phyloP scores from a whole-genome alignment of 2,888 invertebrate species.

The Prosopocoilus inquinatus region DNA sequence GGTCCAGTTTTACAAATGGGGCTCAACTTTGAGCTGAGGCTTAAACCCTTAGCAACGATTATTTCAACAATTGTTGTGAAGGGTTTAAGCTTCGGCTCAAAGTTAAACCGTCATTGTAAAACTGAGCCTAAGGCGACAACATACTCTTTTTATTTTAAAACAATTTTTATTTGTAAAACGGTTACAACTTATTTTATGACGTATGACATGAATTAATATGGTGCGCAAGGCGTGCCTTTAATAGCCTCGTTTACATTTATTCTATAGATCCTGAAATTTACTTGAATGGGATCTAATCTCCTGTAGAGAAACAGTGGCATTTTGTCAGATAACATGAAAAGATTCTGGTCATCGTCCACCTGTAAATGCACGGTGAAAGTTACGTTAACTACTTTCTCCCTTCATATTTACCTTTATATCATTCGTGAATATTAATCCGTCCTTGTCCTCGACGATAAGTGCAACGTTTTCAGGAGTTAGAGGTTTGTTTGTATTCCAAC shows the following conservation, averaged over 20 bases:
- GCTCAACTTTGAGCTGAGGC: too few relatives aligned
- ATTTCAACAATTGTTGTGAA: too few relatives aligned
- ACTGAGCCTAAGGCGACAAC: too few relatives aligned
- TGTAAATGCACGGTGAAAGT: neutral
- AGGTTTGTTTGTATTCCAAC: constrained; percentile 73
- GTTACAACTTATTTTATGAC: neutral
- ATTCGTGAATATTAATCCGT: constrained; percentile 71
- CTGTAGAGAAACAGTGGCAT: constrained; percentile 71
- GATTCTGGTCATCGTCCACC: constrained; percentile 52
- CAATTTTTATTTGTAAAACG: constrained; percentile 3
- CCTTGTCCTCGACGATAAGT: constrained; percentile 66
- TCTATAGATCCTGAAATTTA: constrained; percentile 62
- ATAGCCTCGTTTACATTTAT: constrained; percentile 49
- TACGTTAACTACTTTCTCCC: neutral
- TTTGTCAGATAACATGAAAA: constrained; percentile 77
- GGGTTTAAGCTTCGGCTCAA: too few relatives aligned
- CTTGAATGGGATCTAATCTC: constrained; percentile 62
- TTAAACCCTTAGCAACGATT: too few relatives aligned
- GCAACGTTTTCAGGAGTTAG: constrained; percentile 66
- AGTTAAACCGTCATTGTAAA: too few relatives aligned
- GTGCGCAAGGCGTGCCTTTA: constrained; percentile 47
- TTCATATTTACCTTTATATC: constrained; percentile 62
- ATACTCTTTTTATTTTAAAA: too few relatives aligned
- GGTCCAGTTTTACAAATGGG: too few relatives aligned
- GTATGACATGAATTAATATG: constrained; percentile 21